Evolutionary conservation across 2,113 vertebrate species (phyloP).

Genomic region (Gadus macrocephalus): DNA sequence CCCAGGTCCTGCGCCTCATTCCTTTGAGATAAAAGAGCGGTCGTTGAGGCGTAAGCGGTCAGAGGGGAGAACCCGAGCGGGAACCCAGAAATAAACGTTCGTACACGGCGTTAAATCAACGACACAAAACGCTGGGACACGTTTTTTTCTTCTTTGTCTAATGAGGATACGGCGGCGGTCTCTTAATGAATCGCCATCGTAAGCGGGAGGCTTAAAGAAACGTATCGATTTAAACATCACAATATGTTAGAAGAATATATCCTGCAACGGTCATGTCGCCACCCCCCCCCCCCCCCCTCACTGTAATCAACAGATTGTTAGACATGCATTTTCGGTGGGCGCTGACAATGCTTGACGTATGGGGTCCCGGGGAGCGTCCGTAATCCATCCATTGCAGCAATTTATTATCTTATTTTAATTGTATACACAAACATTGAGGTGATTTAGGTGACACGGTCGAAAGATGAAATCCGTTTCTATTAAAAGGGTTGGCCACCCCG

Average conservation of each 20-base stretch:
- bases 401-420: conserved; percentile 99
- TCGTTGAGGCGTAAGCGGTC: conserved; percentile 61
- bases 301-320: conserved; percentile 99
- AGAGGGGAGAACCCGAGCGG: conserved; percentile 27
- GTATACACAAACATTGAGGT: conserved; percentile 99
- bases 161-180: conserved; percentile 60
- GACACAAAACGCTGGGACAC: conserved; percentile 56
- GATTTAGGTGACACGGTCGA: conserved; percentile 99
- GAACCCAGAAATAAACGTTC: conserved; percentile 69
- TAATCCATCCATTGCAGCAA: conserved; percentile 96
- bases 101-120: conserved; percentile 72
- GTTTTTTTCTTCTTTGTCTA: conserved; percentile 32
- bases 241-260: conserved; percentile 74
- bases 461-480: conserved; percentile 99
- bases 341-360: conserved; percentile 92
- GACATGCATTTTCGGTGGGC: conserved; percentile 94
- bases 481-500: conserved; percentile 99
- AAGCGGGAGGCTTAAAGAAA: conserved; percentile 64
- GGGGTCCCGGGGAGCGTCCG: conserved; percentile 87
- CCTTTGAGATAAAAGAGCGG: conserved; percentile 68
- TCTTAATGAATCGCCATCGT: conserved; percentile 71
- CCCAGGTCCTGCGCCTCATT: conserved; percentile 43
- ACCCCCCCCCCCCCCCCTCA: too few relatives aligned
- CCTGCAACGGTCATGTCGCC: conserved; percentile 59
- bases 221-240: conserved; percentile 76